Evolutionary conservation across 2,113 vertebrate genomes (phyloP).

Genomic region (Lagopus leucura): DNA sequence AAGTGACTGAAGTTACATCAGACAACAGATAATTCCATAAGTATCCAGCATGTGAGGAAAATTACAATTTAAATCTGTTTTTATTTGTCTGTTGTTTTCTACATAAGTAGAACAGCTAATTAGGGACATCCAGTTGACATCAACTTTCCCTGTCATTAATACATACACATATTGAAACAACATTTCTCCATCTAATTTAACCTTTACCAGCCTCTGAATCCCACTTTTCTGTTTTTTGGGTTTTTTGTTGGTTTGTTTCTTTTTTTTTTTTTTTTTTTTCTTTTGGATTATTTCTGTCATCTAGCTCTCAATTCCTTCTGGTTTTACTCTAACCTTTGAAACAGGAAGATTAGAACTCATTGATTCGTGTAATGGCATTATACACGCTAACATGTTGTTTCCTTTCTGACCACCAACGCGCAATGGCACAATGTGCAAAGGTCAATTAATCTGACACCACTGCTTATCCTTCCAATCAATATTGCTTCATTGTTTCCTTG

Average conservation of each 20-base stretch:
- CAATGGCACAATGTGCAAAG: constrained; percentile 48
- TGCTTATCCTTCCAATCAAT: constrained; percentile 53
- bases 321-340: neutral
- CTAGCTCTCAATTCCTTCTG: neutral
- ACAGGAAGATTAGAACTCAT: constrained; percentile 50
- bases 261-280: too few relatives aligned
- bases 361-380: constrained; percentile 54
- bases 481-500: constrained; percentile 50
- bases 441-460: constrained; percentile 61
- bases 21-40: neutral
- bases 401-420: constrained; percentile 57
- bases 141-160: neutral
- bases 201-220: neutral
- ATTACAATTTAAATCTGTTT: neutral
- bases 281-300: neutral
- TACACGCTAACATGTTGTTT: constrained; percentile 56
- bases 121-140: neutral
- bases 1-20: neutral
- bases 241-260: too few relatives aligned
- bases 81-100: neutral
- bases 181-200: neutral
- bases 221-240: neutral
- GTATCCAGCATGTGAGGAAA: neutral
- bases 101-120: neutral
- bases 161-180: neutral